phyloP scores from a whole-genome alignment of 2,113 vertebrate genomes.

The Tichodroma muraria region DNA sequence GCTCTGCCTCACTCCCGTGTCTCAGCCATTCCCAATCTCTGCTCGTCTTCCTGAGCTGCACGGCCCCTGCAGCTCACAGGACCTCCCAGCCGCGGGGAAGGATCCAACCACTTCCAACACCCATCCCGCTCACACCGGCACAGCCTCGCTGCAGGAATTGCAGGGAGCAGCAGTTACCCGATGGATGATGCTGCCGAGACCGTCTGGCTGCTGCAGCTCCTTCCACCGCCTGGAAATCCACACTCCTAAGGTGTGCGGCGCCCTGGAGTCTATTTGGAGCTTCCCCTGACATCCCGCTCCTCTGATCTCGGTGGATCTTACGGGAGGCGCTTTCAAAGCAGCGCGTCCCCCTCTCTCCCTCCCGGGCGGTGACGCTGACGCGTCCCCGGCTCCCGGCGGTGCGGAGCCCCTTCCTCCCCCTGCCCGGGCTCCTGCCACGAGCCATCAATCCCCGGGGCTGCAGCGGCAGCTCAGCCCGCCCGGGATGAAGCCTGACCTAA shows the following conservation, averaged over 20 bases:
- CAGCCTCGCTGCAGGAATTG: neutral
- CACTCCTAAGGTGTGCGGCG: rapidly evolving
- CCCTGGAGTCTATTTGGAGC: neutral
- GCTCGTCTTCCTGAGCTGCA: rapidly evolving
- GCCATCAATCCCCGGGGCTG: neutral
- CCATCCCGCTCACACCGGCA: neutral
- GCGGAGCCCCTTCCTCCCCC: neutral
- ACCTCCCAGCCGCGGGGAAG: neutral
- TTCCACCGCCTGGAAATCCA: neutral
- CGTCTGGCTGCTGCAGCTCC: neutral
- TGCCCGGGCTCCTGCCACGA: neutral
- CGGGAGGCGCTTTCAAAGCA: neutral
- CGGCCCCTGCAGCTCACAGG: neutral
- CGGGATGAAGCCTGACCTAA: conserved; percentile 49
- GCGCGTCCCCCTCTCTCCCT: neutral
- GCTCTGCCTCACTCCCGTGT: rapidly evolving
- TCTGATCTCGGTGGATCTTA: neutral
- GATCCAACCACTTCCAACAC: neutral
- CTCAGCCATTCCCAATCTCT: neutral
- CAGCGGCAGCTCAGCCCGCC: neutral
- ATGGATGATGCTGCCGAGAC: rapidly evolving
- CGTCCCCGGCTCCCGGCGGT: neutral
- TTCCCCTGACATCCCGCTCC: neutral
- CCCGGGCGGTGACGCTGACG: neutral
- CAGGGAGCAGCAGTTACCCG: rapidly evolving